Conservation (phyloP, 2,113 vertebrate species). For the Corythoichthys intestinalis region DNA sequence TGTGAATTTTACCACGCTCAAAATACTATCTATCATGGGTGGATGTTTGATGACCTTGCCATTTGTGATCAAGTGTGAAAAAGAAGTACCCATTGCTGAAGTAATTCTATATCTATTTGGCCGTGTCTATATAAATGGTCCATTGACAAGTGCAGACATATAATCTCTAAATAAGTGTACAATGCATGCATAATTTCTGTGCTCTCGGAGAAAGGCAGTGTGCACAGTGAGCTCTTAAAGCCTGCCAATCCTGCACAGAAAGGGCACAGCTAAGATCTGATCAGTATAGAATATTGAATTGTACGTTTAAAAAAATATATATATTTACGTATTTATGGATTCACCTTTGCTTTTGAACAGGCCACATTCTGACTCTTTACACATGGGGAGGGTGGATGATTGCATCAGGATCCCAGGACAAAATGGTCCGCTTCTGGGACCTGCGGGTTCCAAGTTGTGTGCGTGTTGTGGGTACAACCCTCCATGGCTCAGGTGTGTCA, state of each 20-base stretch:
- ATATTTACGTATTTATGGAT: background rate
- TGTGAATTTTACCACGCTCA: no score
- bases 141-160: no score
- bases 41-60: no score
- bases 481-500: constrained; percentile 87
- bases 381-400: constrained; percentile 99
- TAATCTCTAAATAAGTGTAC: no score
- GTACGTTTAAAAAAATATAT: background rate
- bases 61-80: no score
- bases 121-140: no score
- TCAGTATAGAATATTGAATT: background rate
- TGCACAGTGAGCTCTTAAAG: background rate
- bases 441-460: constrained; percentile 82
- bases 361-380: constrained; percentile 82
- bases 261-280: background rate
- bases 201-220: no score
- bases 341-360: constrained; percentile 75
- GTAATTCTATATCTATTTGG: no score
- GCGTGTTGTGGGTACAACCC: constrained; percentile 91
- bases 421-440: constrained; percentile 97
- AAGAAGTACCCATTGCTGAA: no score
- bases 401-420: constrained; percentile 94
- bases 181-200: no score
- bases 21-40: no score
- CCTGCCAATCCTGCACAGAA: background rate